Conservation (phyloP, 1,140 invertebrate genomes). For the Halotydeus destructor region DNA sequence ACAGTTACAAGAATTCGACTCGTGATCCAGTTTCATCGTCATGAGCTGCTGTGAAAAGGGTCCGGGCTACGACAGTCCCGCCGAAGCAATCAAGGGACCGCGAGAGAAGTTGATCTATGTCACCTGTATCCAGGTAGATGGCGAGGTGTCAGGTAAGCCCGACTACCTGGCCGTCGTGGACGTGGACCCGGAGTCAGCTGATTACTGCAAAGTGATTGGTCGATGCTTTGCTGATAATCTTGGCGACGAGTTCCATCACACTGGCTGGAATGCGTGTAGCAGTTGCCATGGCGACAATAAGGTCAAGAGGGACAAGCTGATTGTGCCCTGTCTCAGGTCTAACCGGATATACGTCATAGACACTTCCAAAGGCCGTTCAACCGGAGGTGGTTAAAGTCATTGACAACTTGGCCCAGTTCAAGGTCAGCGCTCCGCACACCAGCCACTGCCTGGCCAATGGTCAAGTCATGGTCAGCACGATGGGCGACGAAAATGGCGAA, state of each 20-base stretch:
- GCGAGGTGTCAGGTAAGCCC: constrained; percentile 30
- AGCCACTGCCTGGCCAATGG: constrained; percentile 74
- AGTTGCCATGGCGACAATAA: constrained; percentile 49
- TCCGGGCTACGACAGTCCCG: constrained; percentile 31
- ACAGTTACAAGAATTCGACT: no score
- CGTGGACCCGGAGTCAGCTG: constrained; percentile 61
- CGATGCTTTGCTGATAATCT: constrained; percentile 49
- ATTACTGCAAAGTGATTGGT: constrained; percentile 45
- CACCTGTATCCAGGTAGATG: constrained; percentile 53
- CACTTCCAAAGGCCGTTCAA: constrained; percentile 27
- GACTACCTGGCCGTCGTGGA: constrained; percentile 81
- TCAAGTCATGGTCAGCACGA: constrained; percentile 79
- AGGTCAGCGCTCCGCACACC: constrained; percentile 68
- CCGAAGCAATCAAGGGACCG: constrained; percentile 57
- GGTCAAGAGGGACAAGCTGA: constrained; percentile 46
- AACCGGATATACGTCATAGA: constrained; percentile 70
- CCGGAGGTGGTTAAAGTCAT: constrained; percentile 32
- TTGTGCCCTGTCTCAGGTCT: constrained; percentile 59
- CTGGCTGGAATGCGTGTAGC: constrained; percentile 87
- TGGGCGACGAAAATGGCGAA: constrained; percentile 61
- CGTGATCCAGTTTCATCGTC: no score
- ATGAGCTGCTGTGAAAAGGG: no score
- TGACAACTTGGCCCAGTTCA: constrained; percentile 34
- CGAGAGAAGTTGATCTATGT: constrained; percentile 68
- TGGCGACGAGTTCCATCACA: constrained; percentile 81